Conservation (phyloP, 2,797 vertebrate genomes). For the Phalloptychus januarius region DNA sequence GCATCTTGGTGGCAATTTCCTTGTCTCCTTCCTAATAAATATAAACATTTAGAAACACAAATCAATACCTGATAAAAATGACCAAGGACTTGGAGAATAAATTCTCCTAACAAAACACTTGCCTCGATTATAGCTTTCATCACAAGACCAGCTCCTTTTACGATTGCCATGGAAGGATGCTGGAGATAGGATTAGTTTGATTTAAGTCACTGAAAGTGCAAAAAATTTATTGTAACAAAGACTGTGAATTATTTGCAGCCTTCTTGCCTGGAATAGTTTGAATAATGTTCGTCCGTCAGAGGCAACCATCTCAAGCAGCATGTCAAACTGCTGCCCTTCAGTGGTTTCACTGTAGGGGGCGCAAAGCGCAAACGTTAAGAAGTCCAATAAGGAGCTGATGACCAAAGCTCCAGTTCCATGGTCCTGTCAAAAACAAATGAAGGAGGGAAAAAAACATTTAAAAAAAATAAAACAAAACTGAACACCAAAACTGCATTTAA, state of each 20-base stretch:
- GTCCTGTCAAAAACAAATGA: slow-evolving; percentile 78
- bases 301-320: slow-evolving; percentile 98
- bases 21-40: slow-evolving; percentile 96
- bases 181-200: slow-evolving; percentile 50
- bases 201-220: neutral
- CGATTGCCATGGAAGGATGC: slow-evolving; percentile 99
- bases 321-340: slow-evolving; percentile 98
- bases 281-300: slow-evolving; percentile 94
- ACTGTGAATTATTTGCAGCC: neutral
- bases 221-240: neutral
- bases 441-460: slow-evolving; percentile 20
- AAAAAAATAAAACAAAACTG: neutral
- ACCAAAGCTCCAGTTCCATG: slow-evolving; percentile 97
- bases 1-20: slow-evolving; percentile 99
- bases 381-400: slow-evolving; percentile 98
- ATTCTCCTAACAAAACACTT: slow-evolving; percentile 42
- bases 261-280: slow-evolving; percentile 94
- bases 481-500: neutral
- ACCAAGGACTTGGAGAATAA: neutral
- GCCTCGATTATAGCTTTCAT: slow-evolving; percentile 99
- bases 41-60: neutral
- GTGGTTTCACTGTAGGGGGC: slow-evolving; percentile 99
- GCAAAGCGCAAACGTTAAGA: slow-evolving; percentile 98
- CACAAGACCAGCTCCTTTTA: slow-evolving; percentile 97
- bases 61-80: neutral